phyloP scores from a whole-genome alignment of 1,140 invertebrate species.

The Zaprionus kolodkinae region DNA sequence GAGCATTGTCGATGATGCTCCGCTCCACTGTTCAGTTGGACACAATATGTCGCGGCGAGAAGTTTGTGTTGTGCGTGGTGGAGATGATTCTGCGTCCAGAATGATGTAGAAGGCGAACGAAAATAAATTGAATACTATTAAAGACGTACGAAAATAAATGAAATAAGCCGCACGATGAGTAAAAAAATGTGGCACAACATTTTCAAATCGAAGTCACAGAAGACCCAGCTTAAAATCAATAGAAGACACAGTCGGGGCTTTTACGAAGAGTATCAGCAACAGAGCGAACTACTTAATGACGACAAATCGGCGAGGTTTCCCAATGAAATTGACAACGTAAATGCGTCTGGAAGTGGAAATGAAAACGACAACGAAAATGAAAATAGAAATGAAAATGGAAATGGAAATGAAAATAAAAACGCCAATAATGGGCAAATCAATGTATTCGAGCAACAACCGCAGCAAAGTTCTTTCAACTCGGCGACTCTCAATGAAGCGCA shows the following conservation, averaged over 20 bases:
- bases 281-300: slow-evolving; percentile 58
- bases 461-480: slow-evolving; percentile 78
- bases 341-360: slow-evolving; percentile 60
- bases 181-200: slow-evolving; percentile 84
- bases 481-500: slow-evolving; percentile 65
- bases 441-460: slow-evolving; percentile 69
- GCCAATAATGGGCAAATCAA: slow-evolving; percentile 49
- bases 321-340: slow-evolving; percentile 62
- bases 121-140: slow-evolving; percentile 6
- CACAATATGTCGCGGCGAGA: slow-evolving; percentile 56
- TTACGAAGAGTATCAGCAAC: slow-evolving; percentile 80
- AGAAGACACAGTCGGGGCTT: slow-evolving; percentile 75
- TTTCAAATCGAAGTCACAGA: slow-evolving; percentile 78
- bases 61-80: slow-evolving; percentile 34
- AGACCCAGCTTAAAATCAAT: slow-evolving; percentile 61
- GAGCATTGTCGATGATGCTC: slow-evolving; percentile 13
- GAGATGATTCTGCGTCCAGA: neutral
- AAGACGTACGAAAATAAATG: slow-evolving; percentile 4
- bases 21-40: slow-evolving; percentile 46
- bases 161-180: slow-evolving; percentile 56
- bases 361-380: slow-evolving; percentile 36
- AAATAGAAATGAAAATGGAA: slow-evolving; percentile 37
- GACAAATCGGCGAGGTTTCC: slow-evolving; percentile 47
- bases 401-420: slow-evolving; percentile 39
- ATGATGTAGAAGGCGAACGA: slow-evolving; percentile 19